phyloP scores from a whole-genome alignment of 1,140 invertebrate genomes.

The Drosophila pruinosa region DNA sequence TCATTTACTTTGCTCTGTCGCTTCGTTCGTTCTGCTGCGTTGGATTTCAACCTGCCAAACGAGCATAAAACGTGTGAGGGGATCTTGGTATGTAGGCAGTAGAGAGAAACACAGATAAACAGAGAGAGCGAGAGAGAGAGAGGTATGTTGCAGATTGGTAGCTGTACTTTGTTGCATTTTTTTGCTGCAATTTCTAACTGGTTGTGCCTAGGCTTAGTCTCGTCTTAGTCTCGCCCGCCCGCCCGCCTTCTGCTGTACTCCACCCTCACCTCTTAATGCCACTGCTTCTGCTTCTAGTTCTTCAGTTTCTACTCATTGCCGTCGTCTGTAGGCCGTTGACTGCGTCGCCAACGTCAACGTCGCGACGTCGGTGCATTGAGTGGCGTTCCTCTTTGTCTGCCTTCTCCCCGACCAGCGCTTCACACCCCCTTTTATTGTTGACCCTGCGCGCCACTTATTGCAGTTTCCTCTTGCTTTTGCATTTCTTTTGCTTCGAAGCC shows the following conservation, averaged over 20 bases:
- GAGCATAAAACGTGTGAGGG: slow-evolving; percentile 40
- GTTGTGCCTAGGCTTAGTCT: slow-evolving; percentile 54
- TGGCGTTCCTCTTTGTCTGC: slow-evolving; percentile 40
- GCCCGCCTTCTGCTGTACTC: neutral
- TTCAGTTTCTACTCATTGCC: slow-evolving; percentile 47
- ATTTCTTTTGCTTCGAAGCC: slow-evolving; percentile 79
- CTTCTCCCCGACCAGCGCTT: neutral
- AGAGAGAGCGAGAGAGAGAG: neutral
- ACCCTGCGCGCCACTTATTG: slow-evolving; percentile 79
- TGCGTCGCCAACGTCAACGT: slow-evolving; percentile 43
- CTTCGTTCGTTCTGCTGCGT: slow-evolving; percentile 75
- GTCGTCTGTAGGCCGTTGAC: slow-evolving; percentile 74
- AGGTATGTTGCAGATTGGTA: slow-evolving; percentile 58
- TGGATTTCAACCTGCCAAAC: slow-evolving; percentile 75
- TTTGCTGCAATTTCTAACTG: slow-evolving; percentile 74
- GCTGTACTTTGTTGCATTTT: slow-evolving; percentile 79
- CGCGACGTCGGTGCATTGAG: slow-evolving; percentile 40
- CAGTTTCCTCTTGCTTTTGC: slow-evolving; percentile 65
- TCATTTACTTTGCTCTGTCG: slow-evolving; percentile 69
- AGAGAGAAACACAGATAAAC: neutral
- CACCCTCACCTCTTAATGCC: slow-evolving; percentile 6
- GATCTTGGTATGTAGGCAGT: slow-evolving; percentile 5
- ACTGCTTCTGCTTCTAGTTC: slow-evolving; percentile 9
- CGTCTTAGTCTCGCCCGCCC: slow-evolving; percentile 34
- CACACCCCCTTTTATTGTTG: slow-evolving; percentile 53